Conservation (phyloP, 2,888 invertebrate species). For the Pteria penguin region DNA sequence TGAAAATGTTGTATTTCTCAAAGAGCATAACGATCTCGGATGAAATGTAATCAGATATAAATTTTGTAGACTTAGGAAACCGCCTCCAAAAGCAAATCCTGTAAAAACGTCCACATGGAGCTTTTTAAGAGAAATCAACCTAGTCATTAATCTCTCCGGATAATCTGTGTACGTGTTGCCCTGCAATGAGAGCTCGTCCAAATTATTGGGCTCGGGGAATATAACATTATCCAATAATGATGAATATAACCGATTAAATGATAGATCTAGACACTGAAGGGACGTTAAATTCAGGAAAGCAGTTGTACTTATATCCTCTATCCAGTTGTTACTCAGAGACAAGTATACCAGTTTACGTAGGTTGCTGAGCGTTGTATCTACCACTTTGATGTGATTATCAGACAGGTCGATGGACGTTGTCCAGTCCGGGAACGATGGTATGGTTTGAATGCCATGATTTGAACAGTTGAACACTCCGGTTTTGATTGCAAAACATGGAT, state of each 20-base stretch:
- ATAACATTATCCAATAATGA: background rate
- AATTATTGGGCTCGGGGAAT: background rate
- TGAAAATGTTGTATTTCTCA: background rate
- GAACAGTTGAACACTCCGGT: background rate
- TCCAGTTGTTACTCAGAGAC: background rate
- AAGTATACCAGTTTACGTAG: background rate
- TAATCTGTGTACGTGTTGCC: background rate
- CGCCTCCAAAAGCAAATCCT: background rate
- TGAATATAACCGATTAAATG: background rate
- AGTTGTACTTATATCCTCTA: background rate
- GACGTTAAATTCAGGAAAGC: background rate
- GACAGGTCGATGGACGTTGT: background rate
- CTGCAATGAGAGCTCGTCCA: background rate
- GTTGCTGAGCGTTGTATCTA: background rate
- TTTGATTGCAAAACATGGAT: too few species aligned
- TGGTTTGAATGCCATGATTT: background rate
- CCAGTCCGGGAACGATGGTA: background rate
- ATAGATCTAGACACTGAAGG: background rate
- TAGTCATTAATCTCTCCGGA: background rate
- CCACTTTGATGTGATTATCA: background rate
- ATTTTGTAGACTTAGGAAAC: background rate
- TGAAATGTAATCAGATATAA: background rate
- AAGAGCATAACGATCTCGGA: background rate
- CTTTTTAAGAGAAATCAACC: background rate
- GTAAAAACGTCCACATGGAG: background rate